A percentile compares a stretch with the other conserved stretches of the same genome.
Conservation (phyloP, 1,140 invertebrate species). For the Brachionus angularis region DNA sequence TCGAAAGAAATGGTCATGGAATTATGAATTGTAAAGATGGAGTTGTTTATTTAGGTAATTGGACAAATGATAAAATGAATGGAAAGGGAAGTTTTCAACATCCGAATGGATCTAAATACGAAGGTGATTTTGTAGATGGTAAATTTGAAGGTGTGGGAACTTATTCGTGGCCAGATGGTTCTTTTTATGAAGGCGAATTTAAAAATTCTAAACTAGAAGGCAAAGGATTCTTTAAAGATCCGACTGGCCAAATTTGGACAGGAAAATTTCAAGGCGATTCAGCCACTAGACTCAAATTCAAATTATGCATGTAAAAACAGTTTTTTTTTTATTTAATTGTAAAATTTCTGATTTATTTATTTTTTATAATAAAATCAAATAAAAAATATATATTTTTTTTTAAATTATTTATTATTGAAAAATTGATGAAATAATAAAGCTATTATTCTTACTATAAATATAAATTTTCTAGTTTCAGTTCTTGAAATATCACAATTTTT, state of each 20-base stretch:
- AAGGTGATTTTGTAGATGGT: slow-evolving; percentile 31
- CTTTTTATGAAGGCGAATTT: slow-evolving; percentile 31
- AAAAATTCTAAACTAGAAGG: slow-evolving; percentile 26
- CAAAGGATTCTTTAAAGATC: slow-evolving; percentile 31
- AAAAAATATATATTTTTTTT: neutral
- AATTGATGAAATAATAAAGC: too few species aligned
- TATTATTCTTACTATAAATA: too few species aligned
- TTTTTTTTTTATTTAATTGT: slow-evolving; percentile 14
- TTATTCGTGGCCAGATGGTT: slow-evolving; percentile 23
- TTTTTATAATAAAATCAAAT: neutral
- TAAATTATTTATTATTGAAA: too few species aligned
- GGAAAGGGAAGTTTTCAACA: slow-evolving; percentile 23
- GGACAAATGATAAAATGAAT: slow-evolving; percentile 33
- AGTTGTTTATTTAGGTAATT: neutral
- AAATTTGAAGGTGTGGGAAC: slow-evolving; percentile 29
- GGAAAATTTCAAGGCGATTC: slow-evolving; percentile 31
- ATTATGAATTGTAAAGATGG: slow-evolving; percentile 8
- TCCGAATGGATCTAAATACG: slow-evolving; percentile 18
- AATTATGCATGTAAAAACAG: slow-evolving; percentile 37
- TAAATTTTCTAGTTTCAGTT: too few species aligned
- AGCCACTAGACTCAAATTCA: slow-evolving; percentile 25
- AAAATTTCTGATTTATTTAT: neutral
- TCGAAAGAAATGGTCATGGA: slow-evolving; percentile 8
- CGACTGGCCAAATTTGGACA: slow-evolving; percentile 31
- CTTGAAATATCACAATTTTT: too few species aligned